A percentile compares a stretch with the other conserved stretches of the same genome.
These are phyloP conservation scores for Hoplias malabaricus DNA, from an alignment of 2,113 vertebrate species.

Conservation along the genomic window DNA sequence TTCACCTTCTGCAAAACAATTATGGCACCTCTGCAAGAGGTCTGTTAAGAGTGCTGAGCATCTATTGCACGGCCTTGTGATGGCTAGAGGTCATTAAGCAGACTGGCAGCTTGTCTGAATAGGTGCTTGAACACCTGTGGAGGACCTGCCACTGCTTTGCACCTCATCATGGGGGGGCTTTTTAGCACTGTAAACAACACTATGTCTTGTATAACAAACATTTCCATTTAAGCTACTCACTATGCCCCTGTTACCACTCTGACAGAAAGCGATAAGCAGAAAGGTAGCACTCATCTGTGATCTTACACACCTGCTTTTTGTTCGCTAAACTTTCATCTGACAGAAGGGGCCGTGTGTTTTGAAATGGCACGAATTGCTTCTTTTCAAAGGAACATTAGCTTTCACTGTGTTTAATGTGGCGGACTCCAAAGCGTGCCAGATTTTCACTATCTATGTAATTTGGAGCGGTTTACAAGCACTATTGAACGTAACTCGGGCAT, in stretches of 20 bases:
- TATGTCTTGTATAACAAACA: not conserved
- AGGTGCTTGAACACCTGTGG: not conserved
- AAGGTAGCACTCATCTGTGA: not conserved
- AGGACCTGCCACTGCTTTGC: not conserved
- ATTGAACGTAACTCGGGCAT: slow-evolving; percentile 30
- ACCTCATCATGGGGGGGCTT: not conserved
- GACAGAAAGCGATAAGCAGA: not conserved
- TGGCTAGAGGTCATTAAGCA: not conserved
- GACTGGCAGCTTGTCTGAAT: not conserved
- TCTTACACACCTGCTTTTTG: not conserved
- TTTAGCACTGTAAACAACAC: not conserved
- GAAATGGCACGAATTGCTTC: slow-evolving; percentile 24
- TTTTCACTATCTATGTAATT: slow-evolving; percentile 33
- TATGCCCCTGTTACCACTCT: not conserved
- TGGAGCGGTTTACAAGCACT: slow-evolving; percentile 24
- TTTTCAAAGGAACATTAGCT: slow-evolving; percentile 37
- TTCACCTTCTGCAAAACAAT: not conserved
- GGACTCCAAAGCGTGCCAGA: slow-evolving; percentile 39
- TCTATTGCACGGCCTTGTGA: not conserved
- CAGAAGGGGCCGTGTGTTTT: not conserved
- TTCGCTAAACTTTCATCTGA: slow-evolving; percentile 6
- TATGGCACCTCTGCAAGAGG: not conserved
- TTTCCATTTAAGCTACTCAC: not conserved
- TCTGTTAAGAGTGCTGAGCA: not conserved
- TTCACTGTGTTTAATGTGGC: slow-evolving; percentile 32